Evolutionary conservation across 2,888 invertebrate genomes (phyloP), one percentile per base, ranked within the genome.

Genomic region (Griposia aprilina): DNA sequence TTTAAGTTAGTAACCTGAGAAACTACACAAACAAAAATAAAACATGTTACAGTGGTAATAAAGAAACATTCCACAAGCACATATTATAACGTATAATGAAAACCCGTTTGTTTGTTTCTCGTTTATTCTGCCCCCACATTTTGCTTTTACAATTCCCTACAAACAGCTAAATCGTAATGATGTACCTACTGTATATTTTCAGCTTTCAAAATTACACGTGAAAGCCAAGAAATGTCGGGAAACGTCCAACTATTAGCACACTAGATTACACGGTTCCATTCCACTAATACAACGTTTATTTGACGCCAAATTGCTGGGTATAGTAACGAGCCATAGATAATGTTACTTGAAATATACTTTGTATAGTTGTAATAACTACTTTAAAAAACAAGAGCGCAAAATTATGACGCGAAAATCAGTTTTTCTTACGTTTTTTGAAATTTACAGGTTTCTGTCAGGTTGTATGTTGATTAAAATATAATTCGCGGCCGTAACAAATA

Each of bases 251-350:
- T 57, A 17, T 63, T 82, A 41, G 55, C 20, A 15, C 67, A 55
- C 26, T n/a, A 67, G 77, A 81, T 82, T 78, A 78, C 15, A 72
- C 11, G 72, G 67, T 77, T 63, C 20, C 63, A n/a, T 74, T 59
- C 11, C 11, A 20, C 48, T 65, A 82, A 72, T 81, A 68, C 68
- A 78, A 36, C 23, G 72, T 72, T 36, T 68, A 71, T 59, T 52
- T 23, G 50, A 36, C 45, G 63, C 57, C 23, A 82, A 81, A 82
- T 77, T 82, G 63, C 55, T 41, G 71, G 62, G 78, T 81, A 59
- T 17, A 60, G 17, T 1, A 59, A 55, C 68, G 7, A 57, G n/a
- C 5, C 55, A 15, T 36, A 36, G 30, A 36, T 36, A 36, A 36
- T 52, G 26, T 48, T 23, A 55, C 50, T 73, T 0, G 8, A 52